These are phyloP conservation scores for Alviniconcha strummeri DNA, from an alignment of 2,888 invertebrate species.

Conservation along the genomic window DNA sequence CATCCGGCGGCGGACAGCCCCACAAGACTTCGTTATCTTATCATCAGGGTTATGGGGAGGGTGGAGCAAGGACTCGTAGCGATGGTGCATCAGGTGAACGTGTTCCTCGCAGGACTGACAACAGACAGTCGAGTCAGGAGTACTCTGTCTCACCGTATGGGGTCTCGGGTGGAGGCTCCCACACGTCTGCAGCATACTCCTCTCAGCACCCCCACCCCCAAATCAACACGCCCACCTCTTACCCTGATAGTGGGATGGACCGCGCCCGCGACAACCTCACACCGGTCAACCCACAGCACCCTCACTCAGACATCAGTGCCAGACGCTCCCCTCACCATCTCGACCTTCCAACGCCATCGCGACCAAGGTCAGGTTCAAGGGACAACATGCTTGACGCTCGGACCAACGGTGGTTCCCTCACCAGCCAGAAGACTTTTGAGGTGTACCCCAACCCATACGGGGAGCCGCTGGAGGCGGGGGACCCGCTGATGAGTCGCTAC, in stretches of 20 bases:
- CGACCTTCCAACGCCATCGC: background rate
- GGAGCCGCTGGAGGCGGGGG: conserved; percentile 33
- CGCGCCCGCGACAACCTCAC: background rate
- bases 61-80: background rate
- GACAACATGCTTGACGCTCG: background rate
- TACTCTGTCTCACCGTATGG: background rate
- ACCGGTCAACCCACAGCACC: background rate
- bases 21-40: background rate
- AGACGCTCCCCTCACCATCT: conserved; percentile 11
- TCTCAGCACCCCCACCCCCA: background rate
- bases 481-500: conserved; percentile 47
- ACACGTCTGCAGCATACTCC: background rate
- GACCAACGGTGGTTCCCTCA: background rate
- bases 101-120: background rate
- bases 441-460: conserved; percentile 23
- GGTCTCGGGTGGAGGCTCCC: background rate
- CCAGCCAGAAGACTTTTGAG: conserved; percentile 23
- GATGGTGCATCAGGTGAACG: too few relatives aligned
- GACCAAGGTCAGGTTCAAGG: conserved; percentile 29
- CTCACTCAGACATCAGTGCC: background rate
- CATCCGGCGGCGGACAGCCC: background rate
- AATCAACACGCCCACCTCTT: background rate
- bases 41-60: background rate
- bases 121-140: conserved; percentile 2
- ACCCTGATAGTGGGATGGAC: background rate